A percentile compares a stretch with the other conserved stretches of the same genome.
phyloP scores from a whole-genome alignment of 2,888 invertebrate species.

The Stenolophus ochropezus region DNA sequence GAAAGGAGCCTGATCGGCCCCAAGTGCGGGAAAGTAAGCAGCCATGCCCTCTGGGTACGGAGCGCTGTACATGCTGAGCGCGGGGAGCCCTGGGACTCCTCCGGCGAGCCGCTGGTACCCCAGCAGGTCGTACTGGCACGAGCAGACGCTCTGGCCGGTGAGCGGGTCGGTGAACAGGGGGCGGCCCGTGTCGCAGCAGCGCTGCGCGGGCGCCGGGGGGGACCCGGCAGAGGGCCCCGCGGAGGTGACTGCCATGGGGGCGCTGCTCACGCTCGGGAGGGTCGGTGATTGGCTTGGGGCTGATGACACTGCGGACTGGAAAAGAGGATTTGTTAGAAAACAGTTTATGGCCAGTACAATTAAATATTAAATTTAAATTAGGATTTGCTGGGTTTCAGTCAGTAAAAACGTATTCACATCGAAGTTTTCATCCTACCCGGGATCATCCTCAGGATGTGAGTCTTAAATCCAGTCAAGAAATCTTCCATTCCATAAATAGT shows the following conservation, averaged over 20 bases:
- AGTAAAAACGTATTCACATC: too few relatives aligned
- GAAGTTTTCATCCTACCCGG: too few relatives aligned
- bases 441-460: too few relatives aligned
- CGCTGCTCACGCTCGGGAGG: conserved; percentile 64
- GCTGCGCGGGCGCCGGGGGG: conserved; percentile 73
- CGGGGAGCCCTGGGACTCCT: conserved; percentile 81
- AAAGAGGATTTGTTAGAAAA: conserved; percentile 61
- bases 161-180: conserved; percentile 93
- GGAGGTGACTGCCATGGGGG: conserved; percentile 70
- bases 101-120: conserved; percentile 87
- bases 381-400: too few relatives aligned
- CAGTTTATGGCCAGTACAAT: background rate
- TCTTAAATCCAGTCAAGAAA: too few relatives aligned
- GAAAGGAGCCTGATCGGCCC: conserved; percentile 90
- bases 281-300: conserved; percentile 82
- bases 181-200: conserved; percentile 95
- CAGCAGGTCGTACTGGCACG: conserved; percentile 92
- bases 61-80: conserved; percentile 86
- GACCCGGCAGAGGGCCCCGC: conserved; percentile 72
- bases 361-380: too few relatives aligned
- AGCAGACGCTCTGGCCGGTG: conserved; percentile 91
- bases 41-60: conserved; percentile 90
- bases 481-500: too few relatives aligned
- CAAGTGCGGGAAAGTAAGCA: conserved; percentile 89
- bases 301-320: conserved; percentile 76